Percentiles rank a stretch among this genome's conserved stretches.
Evolutionary conservation across 2,113 vertebrate species (phyloP).

Genomic region (Mastomys coucha): DNA sequence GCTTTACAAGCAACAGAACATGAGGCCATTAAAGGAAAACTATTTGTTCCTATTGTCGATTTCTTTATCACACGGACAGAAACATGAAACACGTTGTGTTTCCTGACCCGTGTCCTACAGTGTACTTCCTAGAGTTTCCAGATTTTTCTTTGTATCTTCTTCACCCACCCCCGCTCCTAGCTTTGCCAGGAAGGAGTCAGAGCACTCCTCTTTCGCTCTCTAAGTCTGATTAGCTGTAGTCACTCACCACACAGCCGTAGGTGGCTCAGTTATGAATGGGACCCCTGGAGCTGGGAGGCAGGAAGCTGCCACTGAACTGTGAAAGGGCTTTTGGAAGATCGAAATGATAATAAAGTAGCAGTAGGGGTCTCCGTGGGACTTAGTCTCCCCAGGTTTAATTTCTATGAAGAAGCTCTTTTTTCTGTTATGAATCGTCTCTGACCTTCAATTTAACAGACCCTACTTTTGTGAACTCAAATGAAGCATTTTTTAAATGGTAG

Average conservation of each 20-base stretch:
- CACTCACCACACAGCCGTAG: neutral
- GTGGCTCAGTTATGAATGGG: neutral
- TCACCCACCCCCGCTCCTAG: neutral
- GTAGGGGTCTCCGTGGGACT: neutral
- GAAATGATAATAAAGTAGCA: neutral
- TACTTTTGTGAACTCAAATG: conserved; percentile 23
- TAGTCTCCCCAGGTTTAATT: neutral
- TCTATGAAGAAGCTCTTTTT: neutral
- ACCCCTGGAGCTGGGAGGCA: neutral
- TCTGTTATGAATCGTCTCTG: conserved; percentile 10
- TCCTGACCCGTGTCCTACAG: neutral
- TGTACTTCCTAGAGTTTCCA: conserved; percentile 3
- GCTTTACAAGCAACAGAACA: neutral
- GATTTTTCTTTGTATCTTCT: neutral
- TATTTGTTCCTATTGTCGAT: neutral
- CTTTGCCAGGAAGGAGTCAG: neutral
- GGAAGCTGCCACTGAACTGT: neutral
- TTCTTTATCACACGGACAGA: neutral
- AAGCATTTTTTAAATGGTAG: conserved; percentile 12
- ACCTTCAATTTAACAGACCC: conserved; percentile 12
- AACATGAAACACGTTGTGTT: neutral
- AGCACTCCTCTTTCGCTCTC: neutral
- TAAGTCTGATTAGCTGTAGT: neutral
- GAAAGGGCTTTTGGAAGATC: conserved; percentile 8
- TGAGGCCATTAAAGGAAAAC: neutral